Base-by-base conservation (phyloP, 2,888 invertebrate genomes). In the Amphipyra berbera region DNA sequence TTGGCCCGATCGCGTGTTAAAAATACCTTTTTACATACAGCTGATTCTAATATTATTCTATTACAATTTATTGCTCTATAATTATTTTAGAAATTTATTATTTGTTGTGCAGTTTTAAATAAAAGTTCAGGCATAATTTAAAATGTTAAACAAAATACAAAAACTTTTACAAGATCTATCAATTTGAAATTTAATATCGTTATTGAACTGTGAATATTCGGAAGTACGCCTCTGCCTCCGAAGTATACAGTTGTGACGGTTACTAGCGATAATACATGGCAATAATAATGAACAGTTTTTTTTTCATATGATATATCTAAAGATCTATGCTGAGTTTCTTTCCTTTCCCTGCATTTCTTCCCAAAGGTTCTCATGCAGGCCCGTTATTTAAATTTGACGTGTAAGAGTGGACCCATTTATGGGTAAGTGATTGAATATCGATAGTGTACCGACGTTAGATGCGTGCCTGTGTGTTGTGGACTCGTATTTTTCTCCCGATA, bases 401-500 rank as follows among this genome's bases (percentile, higher is more conserved):
- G 6, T 12, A 49, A 14, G 38, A 35, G 13, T 15, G 14, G 35
- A 30, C 35, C 7, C 6, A 21, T 52, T 40, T 12, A 15, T 40
- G 15, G 40, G 50, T 55, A 56, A 49, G 21, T 50, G 13, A 46
- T 54, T 15, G 53, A 41, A 42, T 61, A 61, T 50, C 35, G 46
- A 73, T 54, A 54, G 6, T 4, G n/a, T 2, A 35, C 5, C 44
- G 45, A 37, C 50, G 54, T 56, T 50, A 73, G 75, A 73, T 87
- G 79, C 87, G 82, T 71, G 84, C 82, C 90, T 89, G 89, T 76
- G 61, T 78, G 72, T 75, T 82, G 81, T 82, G 85, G 84, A 82
- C 86, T 86, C 82, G 88, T 91, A 92, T 93, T 94, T 93, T 93
- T 92, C 89, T 88, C 88, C 76, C 83, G 89, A 90, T 93, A 92